Evolutionary conservation across 2,888 invertebrate species (phyloP).

Genomic region (Blera fallax): DNA sequence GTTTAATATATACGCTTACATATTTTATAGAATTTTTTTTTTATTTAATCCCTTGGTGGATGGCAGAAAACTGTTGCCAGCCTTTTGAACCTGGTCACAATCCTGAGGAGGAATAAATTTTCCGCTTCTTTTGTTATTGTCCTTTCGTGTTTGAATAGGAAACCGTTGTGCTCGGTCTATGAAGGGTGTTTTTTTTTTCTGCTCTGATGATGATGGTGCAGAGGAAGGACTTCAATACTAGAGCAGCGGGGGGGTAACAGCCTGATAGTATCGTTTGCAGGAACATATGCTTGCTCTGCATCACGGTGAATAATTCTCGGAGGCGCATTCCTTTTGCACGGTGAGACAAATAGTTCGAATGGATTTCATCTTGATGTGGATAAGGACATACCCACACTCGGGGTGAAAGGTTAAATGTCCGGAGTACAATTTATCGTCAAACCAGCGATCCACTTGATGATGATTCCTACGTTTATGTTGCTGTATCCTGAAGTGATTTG

Average conservation of each 20-base stretch:
- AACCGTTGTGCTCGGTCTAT: constrained; percentile 36
- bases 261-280: background rate
- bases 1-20: constrained; percentile 21
- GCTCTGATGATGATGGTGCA: constrained; percentile 18
- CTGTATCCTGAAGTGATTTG: background rate
- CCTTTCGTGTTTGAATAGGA: constrained; percentile 44
- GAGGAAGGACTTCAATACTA: constrained; percentile 6
- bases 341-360: constrained; percentile 33
- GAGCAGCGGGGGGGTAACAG: background rate
- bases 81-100: constrained; percentile 24
- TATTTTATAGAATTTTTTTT: constrained; percentile 11
- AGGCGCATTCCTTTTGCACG: constrained; percentile 7
- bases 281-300: constrained; percentile 11
- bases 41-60: constrained; percentile 22
- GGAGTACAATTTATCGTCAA: constrained; percentile 1
- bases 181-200: constrained; percentile 38
- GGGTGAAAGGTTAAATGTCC: constrained; percentile 3
- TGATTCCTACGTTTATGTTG: background rate
- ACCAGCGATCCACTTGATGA: constrained; percentile 10
- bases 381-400: background rate
- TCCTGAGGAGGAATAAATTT: constrained; percentile 54
- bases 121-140: constrained; percentile 60
- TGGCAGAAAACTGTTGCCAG: constrained; percentile 52
- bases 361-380: background rate
- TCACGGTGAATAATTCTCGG: constrained; percentile 30